phyloP scores from a whole-genome alignment of 2,113 vertebrate species.

The Corvus hawaiiensis region DNA sequence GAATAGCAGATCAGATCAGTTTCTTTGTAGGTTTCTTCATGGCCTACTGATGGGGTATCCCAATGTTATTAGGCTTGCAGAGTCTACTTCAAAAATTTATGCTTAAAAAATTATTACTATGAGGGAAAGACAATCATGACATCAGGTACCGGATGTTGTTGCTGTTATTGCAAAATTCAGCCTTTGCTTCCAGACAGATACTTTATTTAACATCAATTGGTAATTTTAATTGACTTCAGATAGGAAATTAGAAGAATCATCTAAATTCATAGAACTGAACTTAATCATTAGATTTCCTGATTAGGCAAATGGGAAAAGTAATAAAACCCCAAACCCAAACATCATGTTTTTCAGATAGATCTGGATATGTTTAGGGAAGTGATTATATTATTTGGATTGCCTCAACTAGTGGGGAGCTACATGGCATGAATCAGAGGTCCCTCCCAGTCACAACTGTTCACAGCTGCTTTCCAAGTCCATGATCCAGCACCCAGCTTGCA shows the following conservation, averaged over 20 bases:
- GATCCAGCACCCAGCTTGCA: not conserved
- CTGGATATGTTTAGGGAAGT: not conserved
- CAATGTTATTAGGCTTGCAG: not conserved
- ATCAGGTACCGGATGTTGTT: not conserved
- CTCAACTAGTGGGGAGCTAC: not conserved
- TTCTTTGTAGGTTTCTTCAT: not conserved
- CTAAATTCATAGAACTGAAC: not conserved
- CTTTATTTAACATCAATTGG: not conserved
- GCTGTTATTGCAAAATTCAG: not conserved
- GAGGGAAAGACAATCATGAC: not conserved
- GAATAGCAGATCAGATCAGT: not conserved
- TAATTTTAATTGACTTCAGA: not conserved
- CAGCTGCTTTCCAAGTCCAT: not conserved
- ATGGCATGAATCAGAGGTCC: not conserved
- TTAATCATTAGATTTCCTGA: not conserved
- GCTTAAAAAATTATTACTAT: not conserved
- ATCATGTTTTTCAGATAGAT: not conserved
- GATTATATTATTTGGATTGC: not conserved
- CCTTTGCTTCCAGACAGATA: not conserved
- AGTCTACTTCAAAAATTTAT: not conserved
- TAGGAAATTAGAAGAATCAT: not conserved
- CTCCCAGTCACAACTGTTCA: not conserved
- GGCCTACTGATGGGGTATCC: not conserved
- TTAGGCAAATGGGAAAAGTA: not conserved
- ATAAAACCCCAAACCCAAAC: accelerated